Base-by-base conservation (phyloP, 2,797 vertebrate species). In the Myripristis jacobus region DNA sequence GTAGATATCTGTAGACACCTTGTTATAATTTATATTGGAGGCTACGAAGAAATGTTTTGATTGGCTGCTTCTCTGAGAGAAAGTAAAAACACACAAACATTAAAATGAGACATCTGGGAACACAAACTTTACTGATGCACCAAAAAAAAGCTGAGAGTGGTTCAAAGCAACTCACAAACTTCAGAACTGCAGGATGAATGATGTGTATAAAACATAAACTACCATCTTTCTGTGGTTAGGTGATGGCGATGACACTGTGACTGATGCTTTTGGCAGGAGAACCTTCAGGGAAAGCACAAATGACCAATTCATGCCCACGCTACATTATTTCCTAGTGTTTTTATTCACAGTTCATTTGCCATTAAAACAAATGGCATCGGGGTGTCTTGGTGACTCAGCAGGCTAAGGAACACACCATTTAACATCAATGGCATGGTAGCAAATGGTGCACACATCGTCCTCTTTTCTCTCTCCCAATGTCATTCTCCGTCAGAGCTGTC, bases 41-140 rank as follows among this genome's bases (percentile, higher is more conserved):
- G 4, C 18, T 55, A 38, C 6, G 48, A 56, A 21, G 5, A 15
- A 52, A 64, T 48, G 9, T 21, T 51, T 51, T 51, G 11, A 12
- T 44, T 44, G 6, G 43, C 44, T 47, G 44, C 18, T 18, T 29
- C 27, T 54, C 27, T 53, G 15, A 29, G 27, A 54, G 18, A 27
- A 50, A 12, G 36, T 16, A 27, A 11, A 57, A 29, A 54, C 24
- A 54, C 56, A 22, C 50, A 66, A 29, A 19, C 18, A 44, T 1
- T 31, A 43, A 22, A 36, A 48, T 21, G 70, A 18, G 13, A 66
- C 58, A 73, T 87, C 27, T 62, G 62, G 69, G 31, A 29, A 15
- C 15, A 87, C 56, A 79, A 58, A 61, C 50, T 88, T 91, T 91
- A 88, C 84, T 91, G 68, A 77, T 25, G 73, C 53, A 66, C 74